Evolutionary conservation across 2,113 vertebrate genomes (phyloP).

Genomic region (Oncorhynchus tshawytscha): DNA sequence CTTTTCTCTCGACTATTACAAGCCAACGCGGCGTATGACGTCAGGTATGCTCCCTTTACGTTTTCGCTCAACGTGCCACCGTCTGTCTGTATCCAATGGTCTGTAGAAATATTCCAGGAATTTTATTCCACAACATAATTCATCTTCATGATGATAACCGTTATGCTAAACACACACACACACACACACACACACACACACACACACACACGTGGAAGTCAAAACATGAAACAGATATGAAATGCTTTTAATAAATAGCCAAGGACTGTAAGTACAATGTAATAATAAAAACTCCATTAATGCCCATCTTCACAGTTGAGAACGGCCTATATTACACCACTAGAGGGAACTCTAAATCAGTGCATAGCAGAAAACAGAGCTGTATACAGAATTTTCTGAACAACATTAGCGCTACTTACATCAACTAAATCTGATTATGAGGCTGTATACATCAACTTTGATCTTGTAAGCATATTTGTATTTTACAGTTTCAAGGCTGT

Average conservation of each 20-base stretch:
- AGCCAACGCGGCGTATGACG: conserved; percentile 80
- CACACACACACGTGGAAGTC: background rate
- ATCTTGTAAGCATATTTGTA: no score
- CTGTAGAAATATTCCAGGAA: background rate
- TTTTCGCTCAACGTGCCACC: conserved; percentile 14
- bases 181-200: background rate
- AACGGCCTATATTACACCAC: conserved; percentile 25
- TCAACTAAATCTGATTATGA: no score
- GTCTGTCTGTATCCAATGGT: background rate
- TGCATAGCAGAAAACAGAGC: background rate
- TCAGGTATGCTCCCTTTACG: conserved; percentile 55
- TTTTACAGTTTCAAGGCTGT: no score
- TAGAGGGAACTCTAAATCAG: conserved; percentile 52
- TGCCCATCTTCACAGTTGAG: no score
- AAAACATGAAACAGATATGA: background rate
- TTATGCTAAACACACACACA: background rate
- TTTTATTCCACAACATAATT: no score
- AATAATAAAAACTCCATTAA: no score
- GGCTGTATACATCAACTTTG: no score
- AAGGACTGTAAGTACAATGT: no score
- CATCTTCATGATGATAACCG: no score
- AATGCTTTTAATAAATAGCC: background rate
- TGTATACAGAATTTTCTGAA: background rate
- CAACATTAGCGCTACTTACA: no score
- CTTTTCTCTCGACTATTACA: conserved; percentile 66